These are phyloP conservation scores for Boleophthalmus pectinirostris DNA, from an alignment of 2,113 vertebrate genomes.

Conservation along the genomic window DNA sequence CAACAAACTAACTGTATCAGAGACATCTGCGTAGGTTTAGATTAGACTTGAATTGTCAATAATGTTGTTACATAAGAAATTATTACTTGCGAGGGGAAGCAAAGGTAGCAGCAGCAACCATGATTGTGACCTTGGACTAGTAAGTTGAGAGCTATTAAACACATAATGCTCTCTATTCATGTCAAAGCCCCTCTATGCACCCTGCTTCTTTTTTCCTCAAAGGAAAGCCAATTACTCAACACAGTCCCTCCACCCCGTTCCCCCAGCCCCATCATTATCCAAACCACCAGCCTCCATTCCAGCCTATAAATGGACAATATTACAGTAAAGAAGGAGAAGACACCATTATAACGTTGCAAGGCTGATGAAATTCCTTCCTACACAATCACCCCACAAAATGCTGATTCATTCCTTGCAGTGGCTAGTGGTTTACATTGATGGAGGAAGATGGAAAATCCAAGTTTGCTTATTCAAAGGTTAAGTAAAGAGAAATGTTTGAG, in stretches of 20 bases:
- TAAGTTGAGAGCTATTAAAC: constrained; percentile 54
- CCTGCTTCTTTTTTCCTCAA: constrained; percentile 63
- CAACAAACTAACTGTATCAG: constrained; percentile 2
- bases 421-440: constrained; percentile 47
- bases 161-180: constrained; percentile 69
- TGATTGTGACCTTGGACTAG: constrained; percentile 52
- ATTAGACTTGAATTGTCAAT: neutral
- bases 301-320: constrained; percentile 69
- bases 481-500: constrained; percentile 22
- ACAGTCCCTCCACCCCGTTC: constrained; percentile 31
- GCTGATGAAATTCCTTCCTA: constrained; percentile 68
- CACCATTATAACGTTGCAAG: constrained; percentile 59
- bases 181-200: constrained; percentile 15
- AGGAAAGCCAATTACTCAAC: constrained; percentile 59
- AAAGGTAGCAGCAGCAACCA: constrained; percentile 43
- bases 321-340: constrained; percentile 66
- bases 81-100: constrained; percentile 31
- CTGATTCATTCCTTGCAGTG: constrained; percentile 63
- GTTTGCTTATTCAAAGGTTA: constrained; percentile 19
- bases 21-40: neutral
- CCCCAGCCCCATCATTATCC: constrained; percentile 55
- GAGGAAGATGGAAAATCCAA: constrained; percentile 35
- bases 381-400: constrained; percentile 68
- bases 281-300: constrained; percentile 61
- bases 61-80: neutral